Conservation (phyloP, 1,140 invertebrate species). For the Ptiloglossa arizonensis region DNA sequence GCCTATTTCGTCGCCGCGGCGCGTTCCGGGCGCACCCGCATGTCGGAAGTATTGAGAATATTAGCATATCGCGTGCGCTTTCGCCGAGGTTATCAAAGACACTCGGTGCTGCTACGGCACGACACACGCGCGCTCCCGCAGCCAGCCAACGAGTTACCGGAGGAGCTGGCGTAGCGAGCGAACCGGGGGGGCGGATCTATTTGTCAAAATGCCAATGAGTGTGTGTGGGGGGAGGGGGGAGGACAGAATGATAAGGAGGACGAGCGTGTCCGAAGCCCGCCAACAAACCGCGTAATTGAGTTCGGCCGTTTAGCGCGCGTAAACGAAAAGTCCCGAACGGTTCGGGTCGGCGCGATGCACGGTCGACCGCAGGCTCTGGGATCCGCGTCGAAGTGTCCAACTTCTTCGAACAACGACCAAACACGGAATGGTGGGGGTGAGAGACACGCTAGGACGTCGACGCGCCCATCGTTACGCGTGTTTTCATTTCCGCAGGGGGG, state of each 20-base stretch:
- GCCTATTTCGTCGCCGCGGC: conserved; percentile 32
- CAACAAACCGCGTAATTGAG: conserved; percentile 4
- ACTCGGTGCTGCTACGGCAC: background rate
- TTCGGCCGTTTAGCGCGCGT: background rate
- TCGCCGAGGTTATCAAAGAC: conserved; percentile 56
- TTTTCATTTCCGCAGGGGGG: too few species aligned
- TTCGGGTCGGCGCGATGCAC: too few species aligned
- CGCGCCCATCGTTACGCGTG: too few species aligned
- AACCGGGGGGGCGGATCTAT: conserved; percentile 10
- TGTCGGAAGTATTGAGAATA: conserved; percentile 56
- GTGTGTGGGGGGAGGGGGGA: too few species aligned
- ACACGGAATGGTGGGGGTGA: too few species aligned
- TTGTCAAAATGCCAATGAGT: conserved; percentile 27
- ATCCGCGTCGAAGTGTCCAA: too few species aligned
- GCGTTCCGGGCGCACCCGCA: conserved; percentile 12
- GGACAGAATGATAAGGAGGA: background rate
- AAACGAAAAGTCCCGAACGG: background rate
- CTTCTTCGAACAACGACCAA: too few species aligned
- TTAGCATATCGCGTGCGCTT: conserved; percentile 68
- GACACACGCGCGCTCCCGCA: background rate
- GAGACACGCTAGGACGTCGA: too few species aligned
- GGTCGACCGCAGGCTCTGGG: too few species aligned
- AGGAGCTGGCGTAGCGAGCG: too few species aligned
- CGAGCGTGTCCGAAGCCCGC: background rate
- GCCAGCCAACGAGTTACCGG: too few species aligned